These are phyloP conservation scores for Tridacna gigas DNA, from an alignment of 2,888 invertebrate genomes.

Conservation along the genomic window DNA sequence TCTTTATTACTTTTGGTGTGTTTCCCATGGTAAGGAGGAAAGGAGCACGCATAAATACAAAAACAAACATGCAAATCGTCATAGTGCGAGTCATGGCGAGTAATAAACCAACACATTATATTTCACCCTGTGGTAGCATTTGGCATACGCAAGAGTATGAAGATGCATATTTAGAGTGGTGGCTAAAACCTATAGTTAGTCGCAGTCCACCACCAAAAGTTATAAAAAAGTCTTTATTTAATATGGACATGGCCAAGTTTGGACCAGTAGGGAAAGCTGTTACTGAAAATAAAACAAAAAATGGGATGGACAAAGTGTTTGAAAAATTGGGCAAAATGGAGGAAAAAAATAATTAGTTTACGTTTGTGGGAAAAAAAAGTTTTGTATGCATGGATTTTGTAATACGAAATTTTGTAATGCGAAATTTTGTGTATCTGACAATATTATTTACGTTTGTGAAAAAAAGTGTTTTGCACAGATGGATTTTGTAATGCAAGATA, in stretches of 20 bases:
- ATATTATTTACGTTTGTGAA: too few relatives aligned
- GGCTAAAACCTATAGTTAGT: slow-evolving; percentile 6
- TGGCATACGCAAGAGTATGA: neutral
- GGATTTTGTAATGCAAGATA: too few relatives aligned
- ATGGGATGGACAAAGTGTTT: neutral
- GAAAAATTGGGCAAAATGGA: neutral
- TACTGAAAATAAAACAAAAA: neutral
- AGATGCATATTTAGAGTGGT: slow-evolving; percentile 7
- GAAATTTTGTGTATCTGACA: too few relatives aligned
- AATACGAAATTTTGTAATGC: too few relatives aligned
- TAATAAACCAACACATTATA: slow-evolving; percentile 6
- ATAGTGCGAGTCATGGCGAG: neutral
- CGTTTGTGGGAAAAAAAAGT: too few relatives aligned
- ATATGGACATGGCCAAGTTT: neutral
- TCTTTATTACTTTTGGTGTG: too few relatives aligned
- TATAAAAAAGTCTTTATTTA: neutral
- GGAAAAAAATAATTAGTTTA: too few relatives aligned
- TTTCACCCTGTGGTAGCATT: neutral
- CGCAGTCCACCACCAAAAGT: neutral
- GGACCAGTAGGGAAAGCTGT: neutral
- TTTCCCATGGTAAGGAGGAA: too few relatives aligned
- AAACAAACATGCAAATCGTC: neutral
- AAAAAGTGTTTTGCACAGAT: too few relatives aligned
- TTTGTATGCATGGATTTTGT: too few relatives aligned
- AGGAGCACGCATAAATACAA: neutral